These are phyloP conservation scores for Hippocampus zosterae DNA, from an alignment of 2,113 vertebrate species.

Conservation along the genomic window DNA sequence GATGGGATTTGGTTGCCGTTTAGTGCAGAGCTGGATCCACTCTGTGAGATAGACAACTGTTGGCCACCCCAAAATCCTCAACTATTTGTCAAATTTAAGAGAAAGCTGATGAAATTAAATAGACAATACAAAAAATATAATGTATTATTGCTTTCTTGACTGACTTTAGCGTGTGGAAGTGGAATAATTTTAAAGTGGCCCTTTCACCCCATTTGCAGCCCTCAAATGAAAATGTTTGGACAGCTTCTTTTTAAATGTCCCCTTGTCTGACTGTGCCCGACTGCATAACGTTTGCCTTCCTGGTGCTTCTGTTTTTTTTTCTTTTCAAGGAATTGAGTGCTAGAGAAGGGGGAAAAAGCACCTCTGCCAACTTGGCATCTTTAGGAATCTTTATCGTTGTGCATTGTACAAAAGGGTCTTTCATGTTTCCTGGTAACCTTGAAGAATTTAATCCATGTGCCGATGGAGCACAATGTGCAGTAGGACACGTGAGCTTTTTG, in stretches of 20 bases:
- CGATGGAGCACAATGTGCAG: constrained; percentile 6
- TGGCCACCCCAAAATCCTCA: too few species aligned
- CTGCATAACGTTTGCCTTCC: neutral
- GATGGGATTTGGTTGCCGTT: too few species aligned
- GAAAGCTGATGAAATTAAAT: too few species aligned
- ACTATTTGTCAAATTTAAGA: too few species aligned
- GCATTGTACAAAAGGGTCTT: constrained; percentile 35
- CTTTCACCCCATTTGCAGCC: too few species aligned
- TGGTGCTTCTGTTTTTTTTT: constrained; percentile 2
- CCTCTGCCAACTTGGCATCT: constrained; percentile 2
- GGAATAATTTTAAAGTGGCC: too few species aligned
- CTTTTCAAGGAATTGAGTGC: constrained; percentile 10
- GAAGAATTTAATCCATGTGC: constrained; percentile 34
- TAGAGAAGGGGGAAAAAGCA: neutral
- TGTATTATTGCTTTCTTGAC: too few species aligned
- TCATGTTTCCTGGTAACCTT: constrained; percentile 31
- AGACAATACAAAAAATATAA: too few species aligned
- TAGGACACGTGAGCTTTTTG: neutral
- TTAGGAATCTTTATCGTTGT: neutral
- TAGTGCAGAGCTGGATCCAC: too few species aligned
- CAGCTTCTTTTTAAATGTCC: neutral
- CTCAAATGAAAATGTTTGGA: too few species aligned
- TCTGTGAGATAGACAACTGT: too few species aligned
- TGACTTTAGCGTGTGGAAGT: too few species aligned
- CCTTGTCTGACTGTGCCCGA: neutral